phyloP scores from a whole-genome alignment of 2,888 invertebrate species.

The Unio delphinus region DNA sequence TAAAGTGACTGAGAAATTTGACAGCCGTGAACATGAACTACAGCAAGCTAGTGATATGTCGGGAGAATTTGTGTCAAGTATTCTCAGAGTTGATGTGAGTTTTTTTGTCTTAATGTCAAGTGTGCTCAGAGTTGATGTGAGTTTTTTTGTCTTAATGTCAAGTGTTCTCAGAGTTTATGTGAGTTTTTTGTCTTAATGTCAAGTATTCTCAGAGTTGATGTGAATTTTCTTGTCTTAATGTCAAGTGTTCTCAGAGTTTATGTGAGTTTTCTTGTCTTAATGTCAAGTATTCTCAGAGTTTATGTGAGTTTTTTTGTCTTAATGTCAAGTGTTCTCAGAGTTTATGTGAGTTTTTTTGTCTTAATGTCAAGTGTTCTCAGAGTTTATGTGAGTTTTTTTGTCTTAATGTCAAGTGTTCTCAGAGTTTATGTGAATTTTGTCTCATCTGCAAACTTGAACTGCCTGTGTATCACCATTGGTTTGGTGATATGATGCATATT shows the following conservation, averaged over 20 bases:
- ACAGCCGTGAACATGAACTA: constrained; percentile 32
- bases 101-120: no score
- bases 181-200: background rate
- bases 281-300: no score
- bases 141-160: constrained; percentile 1
- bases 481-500: no score
- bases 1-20: background rate
- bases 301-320: no score
- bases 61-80: constrained; percentile 25
- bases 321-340: constrained; percentile 29
- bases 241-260: constrained; percentile 2
- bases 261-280: constrained; percentile 13
- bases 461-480: no score
- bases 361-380: no score
- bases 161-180: no score
- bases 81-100: constrained; percentile 41
- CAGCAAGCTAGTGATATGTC: constrained; percentile 36
- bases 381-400: constrained; percentile 21
- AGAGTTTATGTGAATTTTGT: no score
- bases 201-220: constrained; percentile 41
- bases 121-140: constrained; percentile 16
- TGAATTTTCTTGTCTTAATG: constrained; percentile 9
- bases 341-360: constrained; percentile 30
- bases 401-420: no score
- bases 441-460: no score